Percentiles rank a stretch among this genome's conserved stretches.
These are phyloP conservation scores for Triplophysa dalaica DNA, from an alignment of 2,113 vertebrate species.

Conservation along the genomic window DNA sequence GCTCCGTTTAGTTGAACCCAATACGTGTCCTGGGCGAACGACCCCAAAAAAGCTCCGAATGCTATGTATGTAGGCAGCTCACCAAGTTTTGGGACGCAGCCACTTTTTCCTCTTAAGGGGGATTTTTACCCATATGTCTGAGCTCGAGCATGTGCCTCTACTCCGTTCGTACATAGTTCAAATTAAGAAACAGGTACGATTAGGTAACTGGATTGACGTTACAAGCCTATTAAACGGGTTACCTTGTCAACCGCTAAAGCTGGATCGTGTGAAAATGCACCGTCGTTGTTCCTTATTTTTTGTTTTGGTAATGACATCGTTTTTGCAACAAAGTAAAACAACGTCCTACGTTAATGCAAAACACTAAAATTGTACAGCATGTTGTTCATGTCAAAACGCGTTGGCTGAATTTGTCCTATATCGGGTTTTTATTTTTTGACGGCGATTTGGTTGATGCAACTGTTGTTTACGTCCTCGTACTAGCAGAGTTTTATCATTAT, in stretches of 20 bases:
- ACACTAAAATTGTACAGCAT: no score
- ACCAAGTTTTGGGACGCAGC: not conserved
- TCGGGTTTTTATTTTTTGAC: not conserved
- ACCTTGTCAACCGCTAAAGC: conserved; percentile 53
- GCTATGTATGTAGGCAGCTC: not conserved
- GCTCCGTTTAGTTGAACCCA: no score
- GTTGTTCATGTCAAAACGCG: not conserved
- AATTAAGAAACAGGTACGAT: conserved; percentile 60
- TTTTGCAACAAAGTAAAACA: not conserved
- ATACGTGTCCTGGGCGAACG: not conserved
- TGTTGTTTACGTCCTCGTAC: conserved; percentile 12
- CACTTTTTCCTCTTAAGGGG: conserved; percentile 25
- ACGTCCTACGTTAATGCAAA: not conserved
- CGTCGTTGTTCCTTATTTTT: conserved; percentile 59
- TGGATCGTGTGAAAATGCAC: conserved; percentile 57
- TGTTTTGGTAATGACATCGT: conserved; percentile 7
- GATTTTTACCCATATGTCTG: conserved; percentile 11
- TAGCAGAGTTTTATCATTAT: not conserved
- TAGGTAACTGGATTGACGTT: conserved; percentile 63
- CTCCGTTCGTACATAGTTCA: conserved; percentile 45
- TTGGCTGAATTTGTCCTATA: not conserved
- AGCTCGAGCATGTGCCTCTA: not conserved
- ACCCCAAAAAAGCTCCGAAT: not conserved
- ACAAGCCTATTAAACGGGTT: conserved; percentile 65
- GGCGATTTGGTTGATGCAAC: conserved; percentile 15